Base-by-base conservation (phyloP, 2,113 vertebrate genomes). In the Hippocampus abdominalis region DNA sequence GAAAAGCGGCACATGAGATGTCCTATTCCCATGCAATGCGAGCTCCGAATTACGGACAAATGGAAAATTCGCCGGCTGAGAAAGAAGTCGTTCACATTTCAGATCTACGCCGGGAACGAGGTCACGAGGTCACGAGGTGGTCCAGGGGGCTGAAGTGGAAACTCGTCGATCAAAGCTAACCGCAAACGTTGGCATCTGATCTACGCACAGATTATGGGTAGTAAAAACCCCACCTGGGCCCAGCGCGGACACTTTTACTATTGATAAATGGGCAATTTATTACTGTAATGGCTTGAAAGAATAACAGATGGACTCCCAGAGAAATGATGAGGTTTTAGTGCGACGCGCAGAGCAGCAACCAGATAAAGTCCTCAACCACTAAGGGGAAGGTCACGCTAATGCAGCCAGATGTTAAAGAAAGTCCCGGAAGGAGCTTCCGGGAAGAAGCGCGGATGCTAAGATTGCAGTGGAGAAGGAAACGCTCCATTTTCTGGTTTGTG, bases 341-440 rank as follows among this genome's bases (percentile, higher is more conserved):
- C n/a, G 13, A 5, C 12, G 40, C 11, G 59, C 18, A n/a, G 46
- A 56, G 36, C 61, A 61, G 49, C 20, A 16, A 3, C n/a, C 69
- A 75, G 39, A 69, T 23, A 75, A 68, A 78, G 78, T 83, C 73
- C 76, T 69, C 49, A 12, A 81, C 70, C 40, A 66, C 16, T 62
- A 60, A 78, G 64, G 64, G 71, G 76, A 84, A 85, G 81, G 84
- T 85, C 82, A 77, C 67, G 69, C 75, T 74, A 74, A 67, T 56
- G 71, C 72, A 74, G 79, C 72, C 77, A 85, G 83, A 85, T 85
- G 81, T 84, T 86, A 49, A 64, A 64, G 66, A 68, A 72, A 27
- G 42, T 85, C 82, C 81, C 82, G 68, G 57, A 76, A 64, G 79
- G 69, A 73, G 73, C 71, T 15, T 67, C 23, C 51, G 29, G 59